Evolutionary conservation across 1,140 invertebrate species (phyloP).

Genomic region (Telenomus remus): DNA sequence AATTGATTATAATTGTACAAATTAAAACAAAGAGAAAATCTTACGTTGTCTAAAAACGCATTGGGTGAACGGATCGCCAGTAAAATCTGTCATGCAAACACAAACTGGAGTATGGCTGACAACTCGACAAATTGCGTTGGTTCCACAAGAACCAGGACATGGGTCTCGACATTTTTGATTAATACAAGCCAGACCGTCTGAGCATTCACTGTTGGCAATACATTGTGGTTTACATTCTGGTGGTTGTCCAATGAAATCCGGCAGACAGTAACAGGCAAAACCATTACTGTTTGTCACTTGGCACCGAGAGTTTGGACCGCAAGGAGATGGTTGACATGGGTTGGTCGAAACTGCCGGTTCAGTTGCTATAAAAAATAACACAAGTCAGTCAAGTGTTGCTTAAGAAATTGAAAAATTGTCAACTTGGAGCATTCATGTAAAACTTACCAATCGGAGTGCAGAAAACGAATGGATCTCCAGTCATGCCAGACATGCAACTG

Average conservation of each 20-base stretch:
- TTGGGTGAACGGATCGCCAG: conserved; percentile 76
- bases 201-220: conserved; percentile 76
- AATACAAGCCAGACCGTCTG: conserved; percentile 75
- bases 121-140: conserved; percentile 75
- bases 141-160: conserved; percentile 77
- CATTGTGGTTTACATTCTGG: conserved; percentile 75
- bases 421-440: too few relatives aligned
- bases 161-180: conserved; percentile 77
- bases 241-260: conserved; percentile 73
- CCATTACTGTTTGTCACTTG: conserved; percentile 69
- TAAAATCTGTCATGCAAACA: conserved; percentile 70
- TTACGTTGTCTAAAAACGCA: conserved; percentile 71
- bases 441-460: conserved; percentile 65
- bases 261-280: conserved; percentile 76
- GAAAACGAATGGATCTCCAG: conserved; percentile 83
- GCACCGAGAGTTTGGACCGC: conserved; percentile 76
- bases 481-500: conserved; percentile 80
- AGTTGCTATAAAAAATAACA: conserved; percentile 21
- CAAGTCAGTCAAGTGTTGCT: neutral
- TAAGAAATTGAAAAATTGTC: neutral
- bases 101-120: conserved; percentile 76
- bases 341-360: conserved; percentile 66
- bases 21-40: conserved; percentile 44
- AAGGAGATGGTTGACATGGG: conserved; percentile 77
- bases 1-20: neutral